These are phyloP conservation scores for Heterochromis multidens DNA, from an alignment of 2,113 vertebrate genomes.

Conservation along the genomic window DNA sequence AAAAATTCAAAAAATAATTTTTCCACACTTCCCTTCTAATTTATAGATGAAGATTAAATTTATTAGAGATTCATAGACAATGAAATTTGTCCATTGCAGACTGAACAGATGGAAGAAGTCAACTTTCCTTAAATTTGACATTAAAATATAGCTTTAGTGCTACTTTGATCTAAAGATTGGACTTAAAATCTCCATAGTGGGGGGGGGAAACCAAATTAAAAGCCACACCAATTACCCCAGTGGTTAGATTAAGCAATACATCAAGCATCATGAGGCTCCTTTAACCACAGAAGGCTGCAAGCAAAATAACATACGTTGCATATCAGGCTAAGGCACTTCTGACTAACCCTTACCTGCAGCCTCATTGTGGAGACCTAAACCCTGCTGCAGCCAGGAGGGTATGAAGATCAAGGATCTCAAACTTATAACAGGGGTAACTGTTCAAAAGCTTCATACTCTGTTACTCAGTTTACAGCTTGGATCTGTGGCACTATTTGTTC, in stretches of 20 bases:
- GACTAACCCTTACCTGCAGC: slow-evolving; percentile 13
- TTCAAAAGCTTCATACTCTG: not conserved
- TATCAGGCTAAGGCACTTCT: slow-evolving; percentile 72
- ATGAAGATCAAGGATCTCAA: not conserved
- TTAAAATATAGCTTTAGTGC: not conserved
- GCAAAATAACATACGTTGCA: slow-evolving; percentile 18
- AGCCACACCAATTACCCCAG: too few species aligned
- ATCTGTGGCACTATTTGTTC: not conserved
- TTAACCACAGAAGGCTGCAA: not conserved
- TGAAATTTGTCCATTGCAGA: not conserved
- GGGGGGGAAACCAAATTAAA: not conserved
- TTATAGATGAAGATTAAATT: not conserved
- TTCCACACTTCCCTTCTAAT: not conserved
- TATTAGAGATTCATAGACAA: not conserved
- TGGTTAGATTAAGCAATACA: not conserved
- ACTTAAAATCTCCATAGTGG: not conserved
- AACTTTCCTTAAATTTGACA: not conserved
- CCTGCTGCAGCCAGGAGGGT: slow-evolving; percentile 2
- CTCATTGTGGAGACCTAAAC: not conserved
- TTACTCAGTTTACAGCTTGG: not conserved
- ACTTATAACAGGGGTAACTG: not conserved
- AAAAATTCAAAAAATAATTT: too few species aligned
- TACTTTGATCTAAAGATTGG: not conserved
- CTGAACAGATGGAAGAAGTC: not conserved
- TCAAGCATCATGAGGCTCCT: not conserved